Percentiles rank a stretch among this genome's conserved stretches.
phyloP scores from a whole-genome alignment of 37 sponge, comb jelly and placozoan genomes.

The Haliclona indistincta region DNA sequence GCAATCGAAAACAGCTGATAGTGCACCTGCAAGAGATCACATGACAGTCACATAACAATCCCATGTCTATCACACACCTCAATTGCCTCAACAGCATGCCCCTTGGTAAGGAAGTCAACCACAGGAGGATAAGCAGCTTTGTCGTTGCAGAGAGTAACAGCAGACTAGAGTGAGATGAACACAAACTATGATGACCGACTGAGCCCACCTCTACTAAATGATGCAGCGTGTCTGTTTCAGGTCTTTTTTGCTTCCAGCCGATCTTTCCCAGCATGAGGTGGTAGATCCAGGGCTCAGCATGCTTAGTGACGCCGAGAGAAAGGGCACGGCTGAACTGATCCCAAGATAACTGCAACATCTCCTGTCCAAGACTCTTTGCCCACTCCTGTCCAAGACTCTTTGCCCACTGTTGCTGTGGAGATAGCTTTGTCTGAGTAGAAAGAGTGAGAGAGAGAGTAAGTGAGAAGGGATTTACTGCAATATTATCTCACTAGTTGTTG shows the following conservation, averaged over 20 bases:
- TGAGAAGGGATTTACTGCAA: no score
- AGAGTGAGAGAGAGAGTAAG: no score
- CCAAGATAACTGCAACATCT: constrained; percentile 27
- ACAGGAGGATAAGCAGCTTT: constrained; percentile 43
- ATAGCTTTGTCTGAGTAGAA: no score
- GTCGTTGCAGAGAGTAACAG: constrained; percentile 26
- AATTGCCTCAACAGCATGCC: constrained; percentile 50
- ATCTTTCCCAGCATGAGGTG: constrained; percentile 55
- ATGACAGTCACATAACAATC: neutral
- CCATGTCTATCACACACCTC: constrained; percentile 22
- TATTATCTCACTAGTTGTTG: neutral
- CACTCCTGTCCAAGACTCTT: constrained; percentile 9
- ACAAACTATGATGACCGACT: neutral
- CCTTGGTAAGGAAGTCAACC: constrained; percentile 41
- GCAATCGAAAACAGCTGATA: constrained; percentile 48
- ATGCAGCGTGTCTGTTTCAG: constrained; percentile 1
- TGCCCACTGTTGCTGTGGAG: constrained; percentile 43
- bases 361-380: constrained; percentile 2
- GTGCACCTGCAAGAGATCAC: constrained; percentile 35
- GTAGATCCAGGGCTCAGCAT: constrained; percentile 62
- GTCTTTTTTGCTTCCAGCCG: constrained; percentile 21
- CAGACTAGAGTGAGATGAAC: constrained; percentile 19
- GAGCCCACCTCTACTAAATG: constrained; percentile 38
- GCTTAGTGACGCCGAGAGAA: constrained; percentile 15
- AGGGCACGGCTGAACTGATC: constrained; percentile 45